A percentile compares a stretch with the other conserved stretches of the same genome.
phyloP scores from a whole-genome alignment of 2,888 invertebrate genomes.

The Strigamia maritima region DNA sequence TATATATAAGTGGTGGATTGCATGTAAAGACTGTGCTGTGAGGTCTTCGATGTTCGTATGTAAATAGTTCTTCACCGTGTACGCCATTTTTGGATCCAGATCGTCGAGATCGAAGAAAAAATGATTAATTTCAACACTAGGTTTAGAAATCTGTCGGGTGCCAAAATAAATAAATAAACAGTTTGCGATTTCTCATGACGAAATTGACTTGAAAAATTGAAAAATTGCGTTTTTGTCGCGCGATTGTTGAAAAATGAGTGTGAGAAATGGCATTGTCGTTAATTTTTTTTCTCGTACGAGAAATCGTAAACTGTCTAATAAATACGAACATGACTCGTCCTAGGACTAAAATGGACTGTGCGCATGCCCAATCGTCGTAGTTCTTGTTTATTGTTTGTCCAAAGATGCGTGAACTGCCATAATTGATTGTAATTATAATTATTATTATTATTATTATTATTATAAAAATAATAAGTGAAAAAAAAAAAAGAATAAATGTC shows the following conservation, averaged over 20 bases:
- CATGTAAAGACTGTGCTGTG: background rate
- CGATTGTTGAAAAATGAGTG: too few relatives aligned
- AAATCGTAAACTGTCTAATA: background rate
- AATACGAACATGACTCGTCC: too few relatives aligned
- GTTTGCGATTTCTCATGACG: too few relatives aligned
- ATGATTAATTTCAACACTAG: background rate
- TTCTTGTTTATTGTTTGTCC: constrained; percentile 7
- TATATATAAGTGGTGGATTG: background rate
- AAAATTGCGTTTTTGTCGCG: too few relatives aligned
- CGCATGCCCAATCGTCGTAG: constrained; percentile 10
- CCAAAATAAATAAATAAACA: background rate
- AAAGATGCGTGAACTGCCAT: constrained; percentile 11
- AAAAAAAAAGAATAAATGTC: background rate
- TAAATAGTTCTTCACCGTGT: background rate
- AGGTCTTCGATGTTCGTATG: constrained; percentile 3
- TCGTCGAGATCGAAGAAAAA: too few relatives aligned
- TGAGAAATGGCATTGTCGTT: too few relatives aligned
- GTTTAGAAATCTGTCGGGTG: background rate
- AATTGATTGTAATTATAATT: background rate
- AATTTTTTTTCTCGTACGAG: too few relatives aligned
- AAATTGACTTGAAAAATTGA: too few relatives aligned
- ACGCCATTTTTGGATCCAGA: constrained; percentile 1
- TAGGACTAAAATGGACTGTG: background rate
- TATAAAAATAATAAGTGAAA: background rate
- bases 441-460: constrained; percentile 20